These are phyloP conservation scores for Oncorhynchus kisutch DNA, from an alignment of 2,113 vertebrate genomes.

Conservation along the genomic window DNA sequence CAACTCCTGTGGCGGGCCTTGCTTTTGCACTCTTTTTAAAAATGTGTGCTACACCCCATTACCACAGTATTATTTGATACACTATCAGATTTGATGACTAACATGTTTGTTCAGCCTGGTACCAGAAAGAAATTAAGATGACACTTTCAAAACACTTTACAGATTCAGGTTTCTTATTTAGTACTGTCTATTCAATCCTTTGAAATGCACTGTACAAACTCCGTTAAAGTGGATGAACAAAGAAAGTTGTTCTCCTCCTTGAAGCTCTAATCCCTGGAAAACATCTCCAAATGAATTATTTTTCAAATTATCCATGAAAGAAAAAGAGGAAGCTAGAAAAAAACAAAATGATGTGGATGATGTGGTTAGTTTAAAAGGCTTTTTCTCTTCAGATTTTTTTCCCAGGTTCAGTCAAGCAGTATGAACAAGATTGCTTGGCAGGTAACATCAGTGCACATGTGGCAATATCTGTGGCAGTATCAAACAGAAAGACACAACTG, in stretches of 20 bases:
- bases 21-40: too few relatives aligned
- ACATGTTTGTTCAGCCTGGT: neutral
- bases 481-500: slow-evolving; percentile 38
- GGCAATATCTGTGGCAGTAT: slow-evolving; percentile 31
- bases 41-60: too few relatives aligned
- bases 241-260: slow-evolving; percentile 3
- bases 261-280: slow-evolving; percentile 10
- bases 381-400: slow-evolving; percentile 25
- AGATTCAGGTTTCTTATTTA: neutral
- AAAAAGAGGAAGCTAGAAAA: neutral
- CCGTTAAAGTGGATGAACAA: slow-evolving; percentile 12
- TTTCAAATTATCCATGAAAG: slow-evolving; percentile 20
- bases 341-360: slow-evolving; percentile 16
- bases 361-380: slow-evolving; percentile 26
- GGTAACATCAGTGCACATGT: slow-evolving; percentile 32
- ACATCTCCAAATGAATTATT: slow-evolving; percentile 27
- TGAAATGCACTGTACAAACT: neutral
- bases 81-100: neutral
- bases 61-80: too few relatives aligned
- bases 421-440: slow-evolving; percentile 36
- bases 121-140: neutral
- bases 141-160: neutral
- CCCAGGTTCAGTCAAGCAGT: slow-evolving; percentile 38
- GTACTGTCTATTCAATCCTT: neutral
- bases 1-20: too few relatives aligned